Conservation (phyloP, 2,888 invertebrate species). For the Drosophila pseudotalamancana region DNA sequence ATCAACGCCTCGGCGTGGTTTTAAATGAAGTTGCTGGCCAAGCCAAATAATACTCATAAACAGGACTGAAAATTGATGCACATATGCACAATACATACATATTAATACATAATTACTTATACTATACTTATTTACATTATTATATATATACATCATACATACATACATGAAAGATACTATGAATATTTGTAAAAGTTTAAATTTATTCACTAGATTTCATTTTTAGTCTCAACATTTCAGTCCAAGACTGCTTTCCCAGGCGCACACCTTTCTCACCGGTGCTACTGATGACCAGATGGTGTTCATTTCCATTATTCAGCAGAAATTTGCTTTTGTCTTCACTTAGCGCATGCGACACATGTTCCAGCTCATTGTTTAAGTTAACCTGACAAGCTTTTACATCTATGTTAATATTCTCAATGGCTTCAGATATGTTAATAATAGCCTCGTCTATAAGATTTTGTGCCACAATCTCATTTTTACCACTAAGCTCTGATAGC, state of each 20-base stretch:
- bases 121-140: too few relatives aligned
- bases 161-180: slow-evolving; percentile 11
- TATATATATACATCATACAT: too few relatives aligned
- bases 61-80: slow-evolving; percentile 69
- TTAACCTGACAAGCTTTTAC: slow-evolving; percentile 67
- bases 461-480: slow-evolving; percentile 72
- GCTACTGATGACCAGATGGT: slow-evolving; percentile 60
- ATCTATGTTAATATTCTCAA: slow-evolving; percentile 79
- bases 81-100: slow-evolving; percentile 39
- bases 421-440: slow-evolving; percentile 82
- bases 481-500: slow-evolving; percentile 81
- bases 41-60: slow-evolving; percentile 60
- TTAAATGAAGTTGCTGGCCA: slow-evolving; percentile 57
- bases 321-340: slow-evolving; percentile 69
- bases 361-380: slow-evolving; percentile 70
- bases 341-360: slow-evolving; percentile 72
- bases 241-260: slow-evolving; percentile 83
- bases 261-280: slow-evolving; percentile 71
- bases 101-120: slow-evolving; percentile 23
- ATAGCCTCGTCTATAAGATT: slow-evolving; percentile 65
- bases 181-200: slow-evolving; percentile 14
- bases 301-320: slow-evolving; percentile 61
- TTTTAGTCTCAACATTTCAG: slow-evolving; percentile 69
- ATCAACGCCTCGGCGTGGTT: slow-evolving; percentile 38
- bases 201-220: slow-evolving; percentile 21